Evolutionary conservation across 2,888 invertebrate genomes (phyloP).

Genomic region (Cynaeus angustus): DNA sequence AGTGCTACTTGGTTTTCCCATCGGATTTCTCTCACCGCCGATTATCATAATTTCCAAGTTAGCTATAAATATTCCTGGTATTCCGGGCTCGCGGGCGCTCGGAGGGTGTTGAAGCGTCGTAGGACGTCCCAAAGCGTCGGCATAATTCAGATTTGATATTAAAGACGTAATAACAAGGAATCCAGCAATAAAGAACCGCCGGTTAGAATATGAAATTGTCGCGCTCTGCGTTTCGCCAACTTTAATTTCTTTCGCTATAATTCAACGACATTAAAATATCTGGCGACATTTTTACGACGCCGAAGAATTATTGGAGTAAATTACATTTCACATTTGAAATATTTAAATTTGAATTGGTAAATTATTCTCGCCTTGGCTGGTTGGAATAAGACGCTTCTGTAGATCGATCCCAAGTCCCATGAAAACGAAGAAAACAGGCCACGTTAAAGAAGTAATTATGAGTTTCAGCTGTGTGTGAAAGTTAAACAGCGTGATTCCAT

Average conservation of each 20-base stretch:
- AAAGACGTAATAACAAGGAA: slow-evolving; percentile 68
- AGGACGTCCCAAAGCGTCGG: slow-evolving; percentile 36
- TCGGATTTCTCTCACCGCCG: slow-evolving; percentile 3
- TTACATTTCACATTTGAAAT: slow-evolving; percentile 68
- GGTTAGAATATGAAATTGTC: slow-evolving; percentile 67
- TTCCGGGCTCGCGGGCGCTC: background rate
- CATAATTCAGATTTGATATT: slow-evolving; percentile 66
- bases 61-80: slow-evolving; percentile 5
- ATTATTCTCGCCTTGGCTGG: slow-evolving; percentile 47
- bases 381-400: slow-evolving; percentile 9
- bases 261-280: slow-evolving; percentile 68
- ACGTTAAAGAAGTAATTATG: slow-evolving; percentile 30
- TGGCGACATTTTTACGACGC: slow-evolving; percentile 68
- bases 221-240: slow-evolving; percentile 58
- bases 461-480: slow-evolving; percentile 66
- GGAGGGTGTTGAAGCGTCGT: slow-evolving; percentile 1
- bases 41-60: slow-evolving; percentile 10
- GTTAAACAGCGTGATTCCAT: slow-evolving; percentile 68
- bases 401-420: background rate
- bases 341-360: slow-evolving; percentile 67
- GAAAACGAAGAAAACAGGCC: slow-evolving; percentile 5
- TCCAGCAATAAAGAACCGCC: slow-evolving; percentile 65
- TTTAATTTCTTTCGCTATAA: slow-evolving; percentile 69
- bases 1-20: background rate
- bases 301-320: slow-evolving; percentile 67